These are phyloP conservation scores for Pyrgilauda ruficollis DNA, from an alignment of 2,113 vertebrate genomes.

Conservation along the genomic window DNA sequence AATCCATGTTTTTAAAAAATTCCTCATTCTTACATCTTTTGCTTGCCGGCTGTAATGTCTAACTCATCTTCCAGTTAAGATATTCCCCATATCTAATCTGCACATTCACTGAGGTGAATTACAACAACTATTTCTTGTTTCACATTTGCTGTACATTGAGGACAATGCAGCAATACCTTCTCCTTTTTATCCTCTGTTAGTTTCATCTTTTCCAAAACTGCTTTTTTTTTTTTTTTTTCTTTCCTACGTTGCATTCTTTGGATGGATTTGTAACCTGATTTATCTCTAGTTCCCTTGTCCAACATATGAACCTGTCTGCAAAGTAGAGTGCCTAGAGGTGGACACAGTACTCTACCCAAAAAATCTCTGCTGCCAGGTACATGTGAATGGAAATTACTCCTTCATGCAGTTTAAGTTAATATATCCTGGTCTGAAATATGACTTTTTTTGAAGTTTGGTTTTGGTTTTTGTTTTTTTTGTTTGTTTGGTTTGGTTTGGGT, in stretches of 20 bases:
- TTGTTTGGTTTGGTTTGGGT: too few relatives aligned
- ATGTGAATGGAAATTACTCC: background rate
- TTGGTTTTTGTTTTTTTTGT: background rate
- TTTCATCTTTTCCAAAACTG: background rate
- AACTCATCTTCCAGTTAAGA: background rate
- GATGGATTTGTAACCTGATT: background rate
- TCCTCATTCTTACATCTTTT: background rate
- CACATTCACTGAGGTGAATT: background rate
- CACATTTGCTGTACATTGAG: background rate
- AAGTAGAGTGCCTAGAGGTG: background rate
- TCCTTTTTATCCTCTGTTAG: background rate
- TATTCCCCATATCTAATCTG: background rate
- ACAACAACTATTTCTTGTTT: background rate
- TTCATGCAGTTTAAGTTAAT: background rate
- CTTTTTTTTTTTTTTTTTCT: too few relatives aligned
- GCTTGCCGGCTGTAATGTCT: background rate
- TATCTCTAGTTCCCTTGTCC: background rate
- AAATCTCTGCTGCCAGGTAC: background rate
- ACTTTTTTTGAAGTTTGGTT: background rate
- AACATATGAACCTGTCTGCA: background rate
- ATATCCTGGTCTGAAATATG: background rate
- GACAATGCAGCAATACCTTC: background rate
- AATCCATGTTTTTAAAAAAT: background rate
- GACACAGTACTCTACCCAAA: background rate
- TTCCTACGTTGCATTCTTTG: background rate